phyloP scores from a whole-genome alignment of 2,888 invertebrate species.

The Parnassius glacialis region DNA sequence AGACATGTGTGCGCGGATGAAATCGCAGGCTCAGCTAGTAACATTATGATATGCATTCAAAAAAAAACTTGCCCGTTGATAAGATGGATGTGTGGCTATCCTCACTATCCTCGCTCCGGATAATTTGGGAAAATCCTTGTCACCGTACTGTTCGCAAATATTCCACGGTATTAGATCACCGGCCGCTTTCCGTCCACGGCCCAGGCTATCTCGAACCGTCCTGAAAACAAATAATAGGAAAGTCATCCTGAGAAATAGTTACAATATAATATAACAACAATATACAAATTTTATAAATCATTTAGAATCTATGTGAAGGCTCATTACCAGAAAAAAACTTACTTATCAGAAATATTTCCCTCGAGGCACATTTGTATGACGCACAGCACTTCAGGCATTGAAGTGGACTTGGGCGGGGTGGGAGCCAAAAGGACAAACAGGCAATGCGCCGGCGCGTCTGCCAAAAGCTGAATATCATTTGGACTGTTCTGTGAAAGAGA shows the following conservation, averaged over 20 bases:
- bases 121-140: conserved; percentile 94
- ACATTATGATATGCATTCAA: not conserved
- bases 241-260: no score
- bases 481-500: conserved; percentile 89
- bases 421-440: conserved; percentile 95
- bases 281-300: no score
- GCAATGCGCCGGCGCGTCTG: conserved; percentile 99
- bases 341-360: conserved; percentile 85
- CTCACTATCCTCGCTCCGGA: conserved; percentile 95
- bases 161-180: conserved; percentile 99
- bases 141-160: conserved; percentile 96
- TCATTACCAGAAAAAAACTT: conserved; percentile 29
- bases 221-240: conserved; percentile 28
- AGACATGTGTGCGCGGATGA: no score
- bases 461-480: conserved; percentile 98
- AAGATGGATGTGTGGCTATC: conserved; percentile 99
- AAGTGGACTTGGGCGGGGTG: conserved; percentile 84
- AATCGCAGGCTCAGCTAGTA: no score
- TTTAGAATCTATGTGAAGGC: no score
- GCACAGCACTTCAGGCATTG: conserved; percentile 95
- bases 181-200: conserved; percentile 93
- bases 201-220: conserved; percentile 88
- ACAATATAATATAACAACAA: no score
- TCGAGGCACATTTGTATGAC: conserved; percentile 92
- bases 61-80: conserved; percentile 86